A percentile compares a stretch with the other conserved stretches of the same genome.
Conservation (phyloP, 1,140 invertebrate genomes). For the Papilio polytes region DNA sequence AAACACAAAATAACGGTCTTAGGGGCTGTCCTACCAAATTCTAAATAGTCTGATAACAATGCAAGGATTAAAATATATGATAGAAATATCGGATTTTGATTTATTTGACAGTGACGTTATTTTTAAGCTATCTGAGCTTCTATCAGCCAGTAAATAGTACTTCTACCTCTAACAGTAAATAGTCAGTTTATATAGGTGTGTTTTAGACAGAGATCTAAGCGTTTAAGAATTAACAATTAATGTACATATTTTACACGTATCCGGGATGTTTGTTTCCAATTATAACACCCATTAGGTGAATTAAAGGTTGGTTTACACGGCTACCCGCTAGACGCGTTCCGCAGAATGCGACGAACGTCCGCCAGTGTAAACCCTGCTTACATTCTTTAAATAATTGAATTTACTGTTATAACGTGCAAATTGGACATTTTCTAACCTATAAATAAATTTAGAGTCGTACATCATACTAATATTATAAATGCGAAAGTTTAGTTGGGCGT, state of each 20-base stretch:
- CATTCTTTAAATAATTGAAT: not conserved
- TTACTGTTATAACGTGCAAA: not conserved
- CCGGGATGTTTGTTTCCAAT: conserved; percentile 6
- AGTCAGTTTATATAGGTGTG: not conserved
- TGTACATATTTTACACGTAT: conserved; percentile 20
- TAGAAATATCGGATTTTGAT: too few species aligned
- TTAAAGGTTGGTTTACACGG: conserved; percentile 5
- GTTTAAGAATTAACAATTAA: conserved; percentile 1
- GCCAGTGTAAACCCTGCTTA: not conserved
- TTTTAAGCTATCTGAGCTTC: too few species aligned
- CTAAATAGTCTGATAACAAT: too few species aligned
- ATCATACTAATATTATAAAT: too few species aligned
- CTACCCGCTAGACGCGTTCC: not conserved
- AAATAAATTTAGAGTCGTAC: too few species aligned
- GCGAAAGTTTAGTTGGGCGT: too few species aligned
- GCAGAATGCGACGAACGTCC: not conserved
- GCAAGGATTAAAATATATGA: too few species aligned
- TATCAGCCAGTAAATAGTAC: too few species aligned
- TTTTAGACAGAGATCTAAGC: not conserved
- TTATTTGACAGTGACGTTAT: too few species aligned
- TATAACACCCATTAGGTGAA: conserved; percentile 21
- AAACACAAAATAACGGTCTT: too few species aligned
- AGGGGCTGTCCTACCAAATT: too few species aligned
- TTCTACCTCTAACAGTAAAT: too few species aligned
- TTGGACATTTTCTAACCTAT: not conserved